These are phyloP conservation scores for Dicrurus megarhynchus DNA, from an alignment of 2,113 vertebrate species.

Conservation along the genomic window DNA sequence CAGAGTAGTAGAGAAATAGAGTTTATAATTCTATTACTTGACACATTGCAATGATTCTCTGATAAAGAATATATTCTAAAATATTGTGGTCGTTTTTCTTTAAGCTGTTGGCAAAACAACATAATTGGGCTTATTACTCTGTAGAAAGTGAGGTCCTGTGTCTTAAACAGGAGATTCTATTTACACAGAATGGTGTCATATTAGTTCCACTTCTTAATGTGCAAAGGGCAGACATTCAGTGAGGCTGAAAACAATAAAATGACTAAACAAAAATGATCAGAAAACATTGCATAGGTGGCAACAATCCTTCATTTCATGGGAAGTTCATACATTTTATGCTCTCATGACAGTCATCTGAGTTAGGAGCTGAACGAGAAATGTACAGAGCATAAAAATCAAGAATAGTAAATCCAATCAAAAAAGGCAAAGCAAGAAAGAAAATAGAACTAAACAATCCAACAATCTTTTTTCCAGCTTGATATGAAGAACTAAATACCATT, in stretches of 20 bases:
- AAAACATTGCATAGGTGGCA: background rate
- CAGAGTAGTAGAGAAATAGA: background rate
- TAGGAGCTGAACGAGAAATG: background rate
- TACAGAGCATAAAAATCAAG: background rate
- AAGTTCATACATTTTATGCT: background rate
- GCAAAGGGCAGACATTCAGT: background rate
- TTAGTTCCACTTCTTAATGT: background rate
- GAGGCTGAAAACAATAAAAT: background rate
- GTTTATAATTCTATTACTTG: background rate
- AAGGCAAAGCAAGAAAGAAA: background rate
- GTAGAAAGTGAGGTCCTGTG: background rate
- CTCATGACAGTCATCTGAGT: background rate
- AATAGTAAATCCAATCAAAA: background rate
- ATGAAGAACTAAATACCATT: background rate
- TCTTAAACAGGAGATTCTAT: background rate
- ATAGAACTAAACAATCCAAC: background rate
- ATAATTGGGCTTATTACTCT: background rate
- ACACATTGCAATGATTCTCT: background rate
- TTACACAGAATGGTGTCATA: background rate
- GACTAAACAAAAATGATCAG: background rate
- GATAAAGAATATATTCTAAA: background rate
- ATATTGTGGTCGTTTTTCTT: background rate
- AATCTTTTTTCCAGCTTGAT: background rate
- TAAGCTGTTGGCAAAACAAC: background rate
- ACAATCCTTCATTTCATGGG: accelerated